phyloP scores from a whole-genome alignment of 2,113 vertebrate species.

The Bubo blakistoni region DNA sequence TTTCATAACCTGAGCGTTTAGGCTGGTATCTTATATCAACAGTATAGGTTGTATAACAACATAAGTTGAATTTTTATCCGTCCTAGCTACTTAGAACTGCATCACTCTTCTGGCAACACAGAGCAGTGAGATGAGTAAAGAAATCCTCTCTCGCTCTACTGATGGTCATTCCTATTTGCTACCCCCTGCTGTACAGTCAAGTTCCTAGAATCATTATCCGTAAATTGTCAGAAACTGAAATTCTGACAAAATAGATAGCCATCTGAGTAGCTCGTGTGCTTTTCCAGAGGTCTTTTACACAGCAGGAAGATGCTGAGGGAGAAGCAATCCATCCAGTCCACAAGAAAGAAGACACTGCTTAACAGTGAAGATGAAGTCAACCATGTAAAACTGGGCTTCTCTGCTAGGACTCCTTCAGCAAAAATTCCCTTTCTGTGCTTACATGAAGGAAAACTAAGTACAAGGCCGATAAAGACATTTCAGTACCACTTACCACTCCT shows the following conservation, averaged over 20 bases:
- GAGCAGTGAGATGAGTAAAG: background rate
- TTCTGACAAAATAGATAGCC: background rate
- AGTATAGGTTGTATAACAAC: too few species aligned
- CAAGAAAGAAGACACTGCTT: background rate
- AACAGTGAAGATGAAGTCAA: background rate
- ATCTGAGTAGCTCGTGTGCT: background rate
- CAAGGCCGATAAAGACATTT: background rate
- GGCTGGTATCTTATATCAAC: background rate
- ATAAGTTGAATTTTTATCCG: background rate
- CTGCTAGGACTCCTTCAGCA: background rate
- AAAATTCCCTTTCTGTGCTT: background rate
- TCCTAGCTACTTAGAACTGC: background rate
- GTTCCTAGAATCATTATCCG: background rate
- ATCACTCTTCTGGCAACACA: background rate
- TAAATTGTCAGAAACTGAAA: background rate
- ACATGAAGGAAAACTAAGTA: background rate
- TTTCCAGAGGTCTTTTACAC: background rate
- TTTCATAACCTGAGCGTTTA: background rate
- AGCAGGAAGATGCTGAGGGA: background rate
- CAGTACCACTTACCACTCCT: background rate
- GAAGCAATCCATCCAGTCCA: background rate
- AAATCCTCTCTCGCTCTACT: background rate
- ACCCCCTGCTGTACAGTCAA: background rate
- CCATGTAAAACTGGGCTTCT: background rate
- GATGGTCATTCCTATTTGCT: background rate